Conservation (phyloP, 2,797 vertebrate species). For the Tangara arthus region DNA sequence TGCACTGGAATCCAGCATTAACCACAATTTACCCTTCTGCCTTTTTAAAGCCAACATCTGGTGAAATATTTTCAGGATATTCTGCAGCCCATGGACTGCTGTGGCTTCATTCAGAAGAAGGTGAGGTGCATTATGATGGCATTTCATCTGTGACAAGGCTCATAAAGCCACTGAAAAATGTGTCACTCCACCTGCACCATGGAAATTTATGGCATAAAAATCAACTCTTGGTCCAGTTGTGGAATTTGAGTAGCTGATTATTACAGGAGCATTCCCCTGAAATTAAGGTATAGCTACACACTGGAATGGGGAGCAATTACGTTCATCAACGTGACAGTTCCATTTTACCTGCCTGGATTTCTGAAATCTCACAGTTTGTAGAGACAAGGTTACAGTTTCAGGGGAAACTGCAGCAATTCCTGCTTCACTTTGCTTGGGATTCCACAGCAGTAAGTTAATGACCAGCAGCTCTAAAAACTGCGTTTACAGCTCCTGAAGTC, state of each 20-base stretch:
- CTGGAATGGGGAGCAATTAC: neutral
- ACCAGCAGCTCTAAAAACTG: neutral
- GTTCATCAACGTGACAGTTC: neutral
- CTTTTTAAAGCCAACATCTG: neutral
- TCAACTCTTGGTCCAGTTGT: neutral
- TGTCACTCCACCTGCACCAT: neutral
- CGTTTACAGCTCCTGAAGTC: neutral
- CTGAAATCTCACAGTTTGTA: neutral
- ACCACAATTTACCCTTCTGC: neutral
- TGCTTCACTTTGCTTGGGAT: neutral
- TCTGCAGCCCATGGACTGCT: neutral
- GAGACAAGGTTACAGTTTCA: neutral
- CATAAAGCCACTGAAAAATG: neutral
- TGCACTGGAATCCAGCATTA: neutral
- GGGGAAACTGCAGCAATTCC: neutral
- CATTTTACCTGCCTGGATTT: neutral
- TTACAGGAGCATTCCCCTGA: neutral
- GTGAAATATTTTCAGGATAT: neutral
- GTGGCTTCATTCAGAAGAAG: neutral
- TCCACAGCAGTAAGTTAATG: neutral
- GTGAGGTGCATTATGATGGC: neutral
- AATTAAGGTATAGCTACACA: neutral
- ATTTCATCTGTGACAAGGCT: neutral
- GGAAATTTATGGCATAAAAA: neutral
- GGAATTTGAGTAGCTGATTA: neutral